Evolutionary conservation across 2,888 invertebrate genomes (phyloP), one percentile per base, ranked within the genome.

Genomic region (Mycalesis mineus): DNA sequence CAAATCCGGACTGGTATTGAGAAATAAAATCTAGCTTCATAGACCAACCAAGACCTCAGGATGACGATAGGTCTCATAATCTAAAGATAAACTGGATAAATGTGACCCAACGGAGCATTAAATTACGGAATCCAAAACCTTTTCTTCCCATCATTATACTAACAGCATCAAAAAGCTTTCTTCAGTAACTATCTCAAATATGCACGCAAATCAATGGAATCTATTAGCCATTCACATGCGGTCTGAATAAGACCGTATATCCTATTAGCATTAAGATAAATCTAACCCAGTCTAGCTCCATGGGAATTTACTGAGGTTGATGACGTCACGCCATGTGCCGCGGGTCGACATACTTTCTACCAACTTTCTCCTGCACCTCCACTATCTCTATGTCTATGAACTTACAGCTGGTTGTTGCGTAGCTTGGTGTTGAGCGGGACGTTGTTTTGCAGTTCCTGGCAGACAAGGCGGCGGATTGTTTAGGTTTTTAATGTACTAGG

Each of bases 401-500:
- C 4, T 14, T 63, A 55, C 56, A 39, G 37, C 15, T 17, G 13
- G 57, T 11, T 59, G 39, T 57, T 8, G 31, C 15, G 22, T 13
- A 9, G 11, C n/a, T 41, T 39, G 14, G 22, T 7, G 9, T 9
- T 7, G 11, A 33, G 2, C 11, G 15, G 48, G 17, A 14, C 4
- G 9, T 53, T 31, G 44, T 13, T 29, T 5, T 14, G 17, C 9
- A 13, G 33, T 33, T 52, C 58, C 39, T 28, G 59, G 59, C 58
- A 63, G 63, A 63, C 63, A 61, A 63, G 39, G 53, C 47, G 63
- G 63, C 61, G 59, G 61, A 53, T 56, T 57, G 61, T 60, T 55
- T 48, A 63, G 54, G 44, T 50, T 61, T 47, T 31, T 15, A 47
- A 31, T 45, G 31, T 14, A 47, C 33, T 42, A 22, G 22, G 22